phyloP scores from a whole-genome alignment of 2,113 vertebrate genomes.

The Hydropotes inermis region DNA sequence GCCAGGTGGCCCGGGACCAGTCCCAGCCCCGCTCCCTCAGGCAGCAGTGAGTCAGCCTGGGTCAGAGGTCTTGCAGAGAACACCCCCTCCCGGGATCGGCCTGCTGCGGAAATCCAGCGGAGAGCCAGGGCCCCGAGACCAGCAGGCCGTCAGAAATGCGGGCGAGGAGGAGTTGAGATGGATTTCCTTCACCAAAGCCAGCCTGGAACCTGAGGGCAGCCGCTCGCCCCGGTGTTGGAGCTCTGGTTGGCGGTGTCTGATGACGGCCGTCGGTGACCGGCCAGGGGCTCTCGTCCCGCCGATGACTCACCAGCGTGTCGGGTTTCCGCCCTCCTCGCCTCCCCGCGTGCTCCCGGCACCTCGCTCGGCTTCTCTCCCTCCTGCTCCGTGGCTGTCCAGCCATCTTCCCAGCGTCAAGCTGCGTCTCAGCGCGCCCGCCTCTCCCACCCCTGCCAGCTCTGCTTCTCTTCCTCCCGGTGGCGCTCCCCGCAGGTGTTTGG shows the following conservation, averaged over 20 bases:
- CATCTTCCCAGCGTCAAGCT: not conserved
- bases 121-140: not conserved
- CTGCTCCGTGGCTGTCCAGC: not conserved
- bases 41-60: not conserved
- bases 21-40: not conserved
- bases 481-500: not conserved
- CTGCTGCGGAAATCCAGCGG: not conserved
- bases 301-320: slow-evolving; percentile 10
- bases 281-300: not conserved
- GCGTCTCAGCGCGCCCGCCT: not conserved
- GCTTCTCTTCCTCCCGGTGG: not conserved
- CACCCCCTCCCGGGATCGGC: not conserved
- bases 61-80: not conserved
- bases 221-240: not conserved
- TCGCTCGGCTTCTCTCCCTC: not conserved
- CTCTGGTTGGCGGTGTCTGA: too few relatives aligned
- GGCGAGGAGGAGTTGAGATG: not conserved
- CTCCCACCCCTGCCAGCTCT: not conserved
- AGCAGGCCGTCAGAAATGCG: not conserved
- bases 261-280: not conserved
- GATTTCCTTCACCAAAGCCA: not conserved
- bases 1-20: not conserved
- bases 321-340: not conserved
- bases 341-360: not conserved
- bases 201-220: not conserved